A percentile compares a stretch with the other conserved stretches of the same genome.
Conservation (phyloP, 1,140 invertebrate genomes). For the Leptopilina clavipes region DNA sequence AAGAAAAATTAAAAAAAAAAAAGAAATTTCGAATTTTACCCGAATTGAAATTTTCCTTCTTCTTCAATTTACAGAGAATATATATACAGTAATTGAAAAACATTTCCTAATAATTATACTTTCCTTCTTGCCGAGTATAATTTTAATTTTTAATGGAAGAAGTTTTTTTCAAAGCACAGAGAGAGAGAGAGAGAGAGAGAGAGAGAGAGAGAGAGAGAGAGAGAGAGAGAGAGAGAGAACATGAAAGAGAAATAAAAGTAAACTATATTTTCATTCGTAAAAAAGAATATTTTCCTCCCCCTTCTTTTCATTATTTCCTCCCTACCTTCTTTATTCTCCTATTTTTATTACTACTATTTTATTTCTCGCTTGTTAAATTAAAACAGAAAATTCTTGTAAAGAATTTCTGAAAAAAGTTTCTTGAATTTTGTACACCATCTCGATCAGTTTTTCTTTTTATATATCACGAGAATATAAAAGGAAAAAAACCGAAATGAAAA, state of each 20-base stretch:
- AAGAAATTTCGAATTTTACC: no score
- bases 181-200: no score
- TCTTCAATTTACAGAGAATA: neutral
- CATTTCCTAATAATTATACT: neutral
- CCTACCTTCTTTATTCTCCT: neutral
- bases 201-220: no score
- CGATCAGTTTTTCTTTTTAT: neutral
- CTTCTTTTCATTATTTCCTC: neutral
- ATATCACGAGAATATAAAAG: no score
- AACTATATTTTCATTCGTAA: neutral
- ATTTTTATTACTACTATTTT: neutral
- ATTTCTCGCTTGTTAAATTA: neutral
- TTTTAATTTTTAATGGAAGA: neutral
- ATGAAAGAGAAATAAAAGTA: neutral
- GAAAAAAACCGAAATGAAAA: neutral
- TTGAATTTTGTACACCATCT: slow-evolving; percentile 5
- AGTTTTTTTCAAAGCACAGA: neutral
- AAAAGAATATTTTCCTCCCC: neutral
- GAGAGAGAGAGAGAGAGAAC: no score
- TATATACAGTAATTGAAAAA: neutral
- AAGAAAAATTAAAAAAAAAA: no score
- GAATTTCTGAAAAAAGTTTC: neutral
- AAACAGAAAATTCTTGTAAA: neutral
- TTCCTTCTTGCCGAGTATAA: neutral
- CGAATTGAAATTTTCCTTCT: neutral